Conservation (phyloP, 2,888 invertebrate genomes). For the Metellina segmentata region DNA sequence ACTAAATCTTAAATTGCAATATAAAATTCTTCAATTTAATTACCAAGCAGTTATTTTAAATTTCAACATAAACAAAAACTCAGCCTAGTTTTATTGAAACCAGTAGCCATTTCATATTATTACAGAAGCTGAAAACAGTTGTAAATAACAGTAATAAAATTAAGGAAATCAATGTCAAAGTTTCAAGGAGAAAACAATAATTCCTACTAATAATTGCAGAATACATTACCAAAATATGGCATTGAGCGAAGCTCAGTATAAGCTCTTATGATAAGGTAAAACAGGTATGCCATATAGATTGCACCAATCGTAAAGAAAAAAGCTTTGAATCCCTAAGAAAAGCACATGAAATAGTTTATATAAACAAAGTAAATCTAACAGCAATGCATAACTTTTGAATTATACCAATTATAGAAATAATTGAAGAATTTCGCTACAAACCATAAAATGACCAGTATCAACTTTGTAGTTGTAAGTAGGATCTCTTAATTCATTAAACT, state of each 20-base stretch:
- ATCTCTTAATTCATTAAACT: slow-evolving; percentile 91
- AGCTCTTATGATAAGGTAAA: slow-evolving; percentile 91
- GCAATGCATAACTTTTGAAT: background rate
- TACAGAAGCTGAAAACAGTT: background rate
- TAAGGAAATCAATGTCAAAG: background rate
- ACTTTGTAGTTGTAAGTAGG: slow-evolving; percentile 95
- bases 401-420: background rate
- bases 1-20: background rate
- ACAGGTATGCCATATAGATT: slow-evolving; percentile 91
- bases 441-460: slow-evolving; percentile 91
- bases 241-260: slow-evolving; percentile 96
- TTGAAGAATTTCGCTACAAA: slow-evolving; percentile 82
- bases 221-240: slow-evolving; percentile 95
- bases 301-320: slow-evolving; percentile 93
- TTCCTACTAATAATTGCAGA: background rate
- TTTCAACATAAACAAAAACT: background rate
- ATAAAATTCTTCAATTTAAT: background rate
- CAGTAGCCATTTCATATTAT: too few species aligned
- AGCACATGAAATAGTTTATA: background rate
- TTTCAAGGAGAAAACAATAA: too few species aligned
- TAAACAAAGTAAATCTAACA: background rate
- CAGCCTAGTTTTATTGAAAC: background rate
- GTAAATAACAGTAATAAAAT: background rate
- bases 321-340: slow-evolving; percentile 91
- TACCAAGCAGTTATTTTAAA: background rate